Evolutionary conservation across 2,113 vertebrate genomes (phyloP).

Genomic region (Peromyscus maniculatus): DNA sequence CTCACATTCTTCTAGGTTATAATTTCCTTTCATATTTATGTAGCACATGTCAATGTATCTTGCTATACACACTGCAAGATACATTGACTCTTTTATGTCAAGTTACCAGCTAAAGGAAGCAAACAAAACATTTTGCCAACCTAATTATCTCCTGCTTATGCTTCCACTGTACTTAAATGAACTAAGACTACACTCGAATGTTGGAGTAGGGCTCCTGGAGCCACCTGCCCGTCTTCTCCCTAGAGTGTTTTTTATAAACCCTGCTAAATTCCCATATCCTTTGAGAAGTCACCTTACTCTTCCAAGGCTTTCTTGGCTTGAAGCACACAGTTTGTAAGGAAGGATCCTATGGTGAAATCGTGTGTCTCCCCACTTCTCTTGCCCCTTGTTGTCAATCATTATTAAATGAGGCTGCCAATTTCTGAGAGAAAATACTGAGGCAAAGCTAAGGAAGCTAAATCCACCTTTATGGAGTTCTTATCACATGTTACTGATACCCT

Average conservation of each 20-base stretch:
- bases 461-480: neutral
- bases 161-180: constrained; percentile 36
- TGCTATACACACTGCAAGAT: constrained; percentile 9
- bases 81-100: neutral
- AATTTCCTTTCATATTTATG: constrained; percentile 51
- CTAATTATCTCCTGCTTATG: neutral
- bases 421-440: constrained; percentile 36
- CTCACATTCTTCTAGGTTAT: constrained; percentile 44
- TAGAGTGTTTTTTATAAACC: neutral
- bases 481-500: neutral
- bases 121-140: neutral
- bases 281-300: neutral
- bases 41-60: constrained; percentile 16
- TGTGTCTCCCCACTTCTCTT: neutral
- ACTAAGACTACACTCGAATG: neutral
- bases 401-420: constrained; percentile 31
- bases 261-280: neutral
- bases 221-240: neutral
- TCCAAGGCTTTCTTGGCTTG: neutral
- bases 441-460: neutral
- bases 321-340: constrained; percentile 21
- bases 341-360: neutral
- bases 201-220: neutral
- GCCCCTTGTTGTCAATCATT: neutral
- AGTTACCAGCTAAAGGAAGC: constrained; percentile 14